These are phyloP conservation scores for Noctuana brunneofusca DNA, from an alignment of 2,888 invertebrate genomes.

Conservation along the genomic window DNA sequence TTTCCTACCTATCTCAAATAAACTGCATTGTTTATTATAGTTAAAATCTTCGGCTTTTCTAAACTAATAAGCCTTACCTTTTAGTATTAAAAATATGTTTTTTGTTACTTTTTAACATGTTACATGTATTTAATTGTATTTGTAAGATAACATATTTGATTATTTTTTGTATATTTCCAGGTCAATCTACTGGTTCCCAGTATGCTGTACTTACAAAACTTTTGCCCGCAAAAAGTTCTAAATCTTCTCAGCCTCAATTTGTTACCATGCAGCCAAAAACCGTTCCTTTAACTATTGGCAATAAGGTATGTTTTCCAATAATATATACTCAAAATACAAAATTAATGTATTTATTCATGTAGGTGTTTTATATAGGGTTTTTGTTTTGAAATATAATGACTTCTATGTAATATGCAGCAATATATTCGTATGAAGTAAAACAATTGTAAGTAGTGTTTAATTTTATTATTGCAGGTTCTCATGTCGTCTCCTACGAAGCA, in stretches of 20 bases:
- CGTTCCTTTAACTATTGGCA: constrained; percentile 52
- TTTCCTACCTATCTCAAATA: too few species aligned
- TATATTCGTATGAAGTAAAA: background rate
- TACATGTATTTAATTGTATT: too few species aligned
- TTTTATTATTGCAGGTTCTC: constrained; percentile 58
- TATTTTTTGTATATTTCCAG: constrained; percentile 36
- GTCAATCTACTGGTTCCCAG: constrained; percentile 47
- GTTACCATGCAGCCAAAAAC: constrained; percentile 67
- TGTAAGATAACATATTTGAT: background rate
- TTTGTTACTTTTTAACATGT: too few species aligned
- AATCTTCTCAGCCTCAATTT: constrained; percentile 50
- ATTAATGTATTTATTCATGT: background rate
- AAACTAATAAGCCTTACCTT: background rate
- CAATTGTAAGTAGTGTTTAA: too few species aligned
- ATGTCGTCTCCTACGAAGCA: constrained; percentile 73
- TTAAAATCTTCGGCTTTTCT: too few species aligned
- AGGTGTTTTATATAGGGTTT: background rate
- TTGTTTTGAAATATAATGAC: background rate
- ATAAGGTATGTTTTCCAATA: constrained; percentile 45
- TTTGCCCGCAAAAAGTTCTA: constrained; percentile 41
- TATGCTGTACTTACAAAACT: constrained; percentile 61
- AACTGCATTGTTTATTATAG: background rate
- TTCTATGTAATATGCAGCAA: background rate
- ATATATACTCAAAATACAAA: background rate
- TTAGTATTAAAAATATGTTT: background rate